A percentile compares a stretch with the other conserved stretches of the same genome.
phyloP scores from a whole-genome alignment of 2,113 vertebrate species.

The Ondatra zibethicus region DNA sequence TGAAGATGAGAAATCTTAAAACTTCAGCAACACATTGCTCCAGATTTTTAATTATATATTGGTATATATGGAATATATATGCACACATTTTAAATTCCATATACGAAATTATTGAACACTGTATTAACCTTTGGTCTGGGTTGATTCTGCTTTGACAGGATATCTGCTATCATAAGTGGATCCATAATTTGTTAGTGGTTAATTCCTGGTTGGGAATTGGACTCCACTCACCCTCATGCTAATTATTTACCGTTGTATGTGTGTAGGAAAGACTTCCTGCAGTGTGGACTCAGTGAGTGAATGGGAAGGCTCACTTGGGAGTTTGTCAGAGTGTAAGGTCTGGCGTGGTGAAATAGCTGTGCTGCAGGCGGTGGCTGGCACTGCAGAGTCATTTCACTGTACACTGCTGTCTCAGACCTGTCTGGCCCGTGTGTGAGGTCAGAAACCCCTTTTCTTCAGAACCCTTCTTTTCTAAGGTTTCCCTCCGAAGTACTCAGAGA shows the following conservation, averaged over 20 bases:
- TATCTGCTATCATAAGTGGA: conserved; percentile 18
- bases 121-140: conserved; percentile 36
- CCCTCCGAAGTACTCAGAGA: neutral
- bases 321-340: neutral
- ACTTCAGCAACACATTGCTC: conserved; percentile 52
- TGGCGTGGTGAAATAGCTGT: neutral
- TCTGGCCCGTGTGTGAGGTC: neutral
- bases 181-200: conserved; percentile 40
- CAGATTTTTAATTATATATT: conserved; percentile 60
- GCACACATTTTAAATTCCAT: conserved; percentile 70
- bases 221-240: neutral
- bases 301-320: conserved; percentile 10
- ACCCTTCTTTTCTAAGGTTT: neutral
- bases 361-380: neutral
- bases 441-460: neutral
- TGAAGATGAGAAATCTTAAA: conserved; percentile 58
- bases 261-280: conserved; percentile 4
- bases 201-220: conserved; percentile 50
- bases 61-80: conserved; percentile 58
- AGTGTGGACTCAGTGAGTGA: neutral
- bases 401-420: neutral
- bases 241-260: conserved; percentile 12
- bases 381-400: neutral
- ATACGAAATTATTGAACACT: conserved; percentile 4
- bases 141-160: conserved; percentile 48